Percentiles rank a stretch among this genome's conserved stretches.
Conservation (phyloP, 2,888 invertebrate species). For the Cerastis rubricosa region DNA sequence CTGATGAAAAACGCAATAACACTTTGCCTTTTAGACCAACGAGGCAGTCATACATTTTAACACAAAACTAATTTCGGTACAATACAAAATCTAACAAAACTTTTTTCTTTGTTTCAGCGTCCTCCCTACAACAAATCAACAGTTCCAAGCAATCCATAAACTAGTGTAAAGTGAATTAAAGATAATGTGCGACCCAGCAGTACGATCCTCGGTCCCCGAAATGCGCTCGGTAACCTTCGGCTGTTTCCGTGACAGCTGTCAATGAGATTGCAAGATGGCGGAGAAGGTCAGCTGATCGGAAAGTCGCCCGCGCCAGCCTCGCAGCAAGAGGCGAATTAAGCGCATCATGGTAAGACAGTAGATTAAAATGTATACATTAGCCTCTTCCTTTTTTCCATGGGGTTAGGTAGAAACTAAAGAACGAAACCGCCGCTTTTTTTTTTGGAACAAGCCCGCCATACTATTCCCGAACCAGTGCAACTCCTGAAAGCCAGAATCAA, state of each 20-base stretch:
- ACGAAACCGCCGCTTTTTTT: too few species aligned
- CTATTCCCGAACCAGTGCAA: too few species aligned
- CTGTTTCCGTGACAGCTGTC: slow-evolving; percentile 77
- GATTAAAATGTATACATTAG: slow-evolving; percentile 1
- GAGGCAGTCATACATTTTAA: too few species aligned
- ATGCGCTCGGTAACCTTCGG: slow-evolving; percentile 65
- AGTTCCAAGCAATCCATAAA: slow-evolving; percentile 34
- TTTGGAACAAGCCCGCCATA: too few species aligned
- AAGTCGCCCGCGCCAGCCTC: slow-evolving; percentile 84
- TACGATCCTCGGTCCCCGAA: slow-evolving; percentile 54
- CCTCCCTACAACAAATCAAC: slow-evolving; percentile 62
- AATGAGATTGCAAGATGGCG: slow-evolving; percentile 85
- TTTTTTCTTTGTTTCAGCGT: slow-evolving; percentile 65
- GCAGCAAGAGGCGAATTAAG: slow-evolving; percentile 83
- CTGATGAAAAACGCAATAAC: not conserved
- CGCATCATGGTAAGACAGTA: slow-evolving; percentile 87
- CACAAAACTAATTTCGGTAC: not conserved
- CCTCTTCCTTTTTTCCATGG: too few species aligned
- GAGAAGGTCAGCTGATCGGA: slow-evolving; percentile 90
- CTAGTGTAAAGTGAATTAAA: slow-evolving; percentile 51
- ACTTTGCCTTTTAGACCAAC: too few species aligned
- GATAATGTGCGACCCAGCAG: slow-evolving; percentile 74
- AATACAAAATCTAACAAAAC: slow-evolving; percentile 7
- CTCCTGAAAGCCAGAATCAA: too few species aligned
- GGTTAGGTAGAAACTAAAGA: too few species aligned